Percentiles rank a stretch among this genome's conserved stretches.
Conservation (phyloP, 1,140 invertebrate genomes). For the Drosophila lacertosa region DNA sequence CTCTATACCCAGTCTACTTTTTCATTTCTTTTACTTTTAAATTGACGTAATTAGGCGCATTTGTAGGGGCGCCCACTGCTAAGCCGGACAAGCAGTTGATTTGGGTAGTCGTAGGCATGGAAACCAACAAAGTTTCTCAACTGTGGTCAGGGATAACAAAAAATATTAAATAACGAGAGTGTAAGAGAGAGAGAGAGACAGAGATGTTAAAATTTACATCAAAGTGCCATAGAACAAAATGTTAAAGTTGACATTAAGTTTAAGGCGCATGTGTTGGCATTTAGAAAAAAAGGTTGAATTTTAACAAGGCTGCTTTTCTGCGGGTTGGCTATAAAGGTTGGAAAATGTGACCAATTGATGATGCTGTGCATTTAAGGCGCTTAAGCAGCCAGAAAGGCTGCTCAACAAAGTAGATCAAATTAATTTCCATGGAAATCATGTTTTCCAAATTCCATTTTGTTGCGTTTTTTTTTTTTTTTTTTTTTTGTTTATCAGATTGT, state of each 20-base stretch:
- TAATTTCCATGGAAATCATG: no score
- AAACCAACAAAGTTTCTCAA: slow-evolving; percentile 27
- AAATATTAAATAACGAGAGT: slow-evolving; percentile 1
- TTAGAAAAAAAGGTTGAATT: no score
- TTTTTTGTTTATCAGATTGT: neutral
- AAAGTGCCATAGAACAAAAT: neutral
- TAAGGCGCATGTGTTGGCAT: neutral
- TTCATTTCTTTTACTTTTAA: slow-evolving; percentile 49
- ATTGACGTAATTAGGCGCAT: slow-evolving; percentile 71
- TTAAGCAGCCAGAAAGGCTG: no score
- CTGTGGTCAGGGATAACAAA: neutral
- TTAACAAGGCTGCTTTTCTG: neutral
- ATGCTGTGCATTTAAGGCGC: no score
- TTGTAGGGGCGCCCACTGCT: slow-evolving; percentile 52
- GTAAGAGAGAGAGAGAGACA: no score
- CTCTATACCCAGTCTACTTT: neutral
- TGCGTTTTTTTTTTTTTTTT: no score
- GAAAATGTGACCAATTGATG: no score
- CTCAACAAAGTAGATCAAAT: no score
- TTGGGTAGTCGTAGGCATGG: slow-evolving; percentile 48
- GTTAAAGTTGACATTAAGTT: neutral
- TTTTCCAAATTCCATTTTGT: neutral
- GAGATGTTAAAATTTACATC: no score
- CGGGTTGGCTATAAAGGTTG: no score
- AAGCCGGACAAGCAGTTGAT: slow-evolving; percentile 39